Conservation (phyloP, 1,140 invertebrate genomes). For the Drosophila mojavensis region DNA sequence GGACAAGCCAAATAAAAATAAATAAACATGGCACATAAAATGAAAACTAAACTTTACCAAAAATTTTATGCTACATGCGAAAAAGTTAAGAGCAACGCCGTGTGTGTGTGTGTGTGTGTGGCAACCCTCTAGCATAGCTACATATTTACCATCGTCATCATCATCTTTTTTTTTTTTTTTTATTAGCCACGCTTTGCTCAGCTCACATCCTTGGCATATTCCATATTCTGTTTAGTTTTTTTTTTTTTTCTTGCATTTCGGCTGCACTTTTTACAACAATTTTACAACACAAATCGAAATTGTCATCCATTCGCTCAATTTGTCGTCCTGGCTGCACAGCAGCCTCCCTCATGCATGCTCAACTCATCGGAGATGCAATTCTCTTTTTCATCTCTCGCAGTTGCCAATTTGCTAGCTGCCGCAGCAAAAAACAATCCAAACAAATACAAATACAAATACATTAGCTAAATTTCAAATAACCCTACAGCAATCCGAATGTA, state of each 20-base stretch:
- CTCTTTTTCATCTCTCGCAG: conserved; percentile 29
- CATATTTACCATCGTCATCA: conserved; percentile 14
- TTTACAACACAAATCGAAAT: conserved; percentile 82
- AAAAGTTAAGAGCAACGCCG: conserved; percentile 64
- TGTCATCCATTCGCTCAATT: conserved; percentile 84
- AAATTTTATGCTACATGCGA: conserved; percentile 67
- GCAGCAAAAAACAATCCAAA: conserved; percentile 34
- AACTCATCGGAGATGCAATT: conserved; percentile 10
- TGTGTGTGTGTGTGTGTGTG: conserved; percentile 45
- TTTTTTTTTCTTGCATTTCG: conserved; percentile 61
- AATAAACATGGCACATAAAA: conserved; percentile 82
- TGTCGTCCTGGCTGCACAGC: conserved; percentile 64
- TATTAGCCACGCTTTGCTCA: conserved; percentile 23
- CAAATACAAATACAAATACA: conserved; percentile 27
- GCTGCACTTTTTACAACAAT: conserved; percentile 80
- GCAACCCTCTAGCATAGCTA: conserved; percentile 17
- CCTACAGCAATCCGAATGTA: background rate
- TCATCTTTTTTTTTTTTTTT: background rate
- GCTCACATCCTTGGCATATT: conserved; percentile 37
- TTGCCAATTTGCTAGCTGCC: conserved; percentile 52
- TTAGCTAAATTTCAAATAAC: conserved; percentile 3
- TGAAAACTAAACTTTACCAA: conserved; percentile 78
- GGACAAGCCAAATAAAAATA: conserved; percentile 70
- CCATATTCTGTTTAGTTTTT: conserved; percentile 19
- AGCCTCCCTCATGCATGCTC: conserved; percentile 51